Evolutionary conservation across 1,140 invertebrate genomes (phyloP).

Genomic region (Daktulosphaira vitifoliae): DNA sequence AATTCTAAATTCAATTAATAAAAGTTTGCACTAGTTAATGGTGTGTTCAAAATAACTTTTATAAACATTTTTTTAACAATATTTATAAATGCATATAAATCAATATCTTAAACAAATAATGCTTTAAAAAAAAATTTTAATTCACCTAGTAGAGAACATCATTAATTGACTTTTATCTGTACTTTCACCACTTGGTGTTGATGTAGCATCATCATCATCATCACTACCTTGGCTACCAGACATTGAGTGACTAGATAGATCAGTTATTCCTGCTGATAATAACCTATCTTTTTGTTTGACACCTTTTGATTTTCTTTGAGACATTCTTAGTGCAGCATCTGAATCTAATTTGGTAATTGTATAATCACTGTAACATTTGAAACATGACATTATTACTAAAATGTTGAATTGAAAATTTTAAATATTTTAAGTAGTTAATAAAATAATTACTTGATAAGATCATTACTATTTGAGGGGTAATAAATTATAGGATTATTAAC

Average conservation of each 20-base stretch:
- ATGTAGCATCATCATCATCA: slow-evolving; percentile 56
- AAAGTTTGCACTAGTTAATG: no score
- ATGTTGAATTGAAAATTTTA: neutral
- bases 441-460: slow-evolving; percentile 14
- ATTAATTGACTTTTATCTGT: slow-evolving; percentile 49
- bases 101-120: no score
- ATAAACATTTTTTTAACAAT: no score
- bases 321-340: slow-evolving; percentile 71
- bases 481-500: slow-evolving; percentile 11
- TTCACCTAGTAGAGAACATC: slow-evolving; percentile 26
- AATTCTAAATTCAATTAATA: no score
- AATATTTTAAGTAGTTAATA: neutral
- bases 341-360: slow-evolving; percentile 52
- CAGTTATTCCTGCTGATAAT: slow-evolving; percentile 4
- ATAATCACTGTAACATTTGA: slow-evolving; percentile 1
- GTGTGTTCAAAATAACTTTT: no score
- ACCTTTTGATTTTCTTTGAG: slow-evolving; percentile 53
- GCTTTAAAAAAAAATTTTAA: no score
- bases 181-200: slow-evolving; percentile 66
- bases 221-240: slow-evolving; percentile 68
- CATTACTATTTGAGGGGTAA: slow-evolving; percentile 1
- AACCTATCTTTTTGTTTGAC: slow-evolving; percentile 31
- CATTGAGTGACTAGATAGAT: slow-evolving; percentile 45
- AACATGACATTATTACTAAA: neutral
- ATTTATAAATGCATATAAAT: no score